Conservation (phyloP, 2,797 vertebrate species). For the Sebastes elongatus region DNA sequence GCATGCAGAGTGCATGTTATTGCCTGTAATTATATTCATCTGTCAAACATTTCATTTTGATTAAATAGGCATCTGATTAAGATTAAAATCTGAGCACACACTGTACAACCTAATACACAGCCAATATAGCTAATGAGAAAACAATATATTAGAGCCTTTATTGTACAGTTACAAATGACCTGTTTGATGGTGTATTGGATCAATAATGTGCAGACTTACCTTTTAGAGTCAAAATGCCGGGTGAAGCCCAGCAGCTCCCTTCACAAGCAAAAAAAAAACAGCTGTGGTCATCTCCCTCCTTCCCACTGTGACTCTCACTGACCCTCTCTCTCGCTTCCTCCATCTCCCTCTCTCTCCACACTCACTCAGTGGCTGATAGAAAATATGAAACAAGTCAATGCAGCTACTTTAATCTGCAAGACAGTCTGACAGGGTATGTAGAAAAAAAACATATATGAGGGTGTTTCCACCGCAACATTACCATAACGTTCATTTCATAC, state of each 20-base stretch:
- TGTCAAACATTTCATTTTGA: neutral
- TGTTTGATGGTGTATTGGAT: neutral
- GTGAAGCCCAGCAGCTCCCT: slow-evolving; percentile 4
- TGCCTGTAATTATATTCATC: neutral
- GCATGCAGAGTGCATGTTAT: neutral
- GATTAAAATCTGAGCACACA: neutral
- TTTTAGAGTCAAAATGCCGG: neutral
- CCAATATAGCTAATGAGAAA: neutral
- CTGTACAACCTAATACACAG: neutral
- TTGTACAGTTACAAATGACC: neutral
- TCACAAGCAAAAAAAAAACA: neutral
- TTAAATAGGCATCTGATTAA: neutral
- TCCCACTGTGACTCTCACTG: neutral
- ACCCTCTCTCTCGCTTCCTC: neutral
- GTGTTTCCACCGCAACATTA: too few species aligned
- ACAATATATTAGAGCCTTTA: neutral
- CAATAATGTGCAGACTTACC: slow-evolving; percentile 35
- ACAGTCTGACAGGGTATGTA: neutral
- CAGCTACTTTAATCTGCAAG: neutral
- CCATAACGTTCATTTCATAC: too few species aligned
- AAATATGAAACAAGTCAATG: neutral
- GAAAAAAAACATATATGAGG: neutral
- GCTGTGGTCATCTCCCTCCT: slow-evolving; percentile 1
- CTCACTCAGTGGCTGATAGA: neutral
- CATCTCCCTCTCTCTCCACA: neutral